These are phyloP conservation scores for Eurosta solidaginis DNA, from an alignment of 1,140 invertebrate genomes.

Conservation along the genomic window DNA sequence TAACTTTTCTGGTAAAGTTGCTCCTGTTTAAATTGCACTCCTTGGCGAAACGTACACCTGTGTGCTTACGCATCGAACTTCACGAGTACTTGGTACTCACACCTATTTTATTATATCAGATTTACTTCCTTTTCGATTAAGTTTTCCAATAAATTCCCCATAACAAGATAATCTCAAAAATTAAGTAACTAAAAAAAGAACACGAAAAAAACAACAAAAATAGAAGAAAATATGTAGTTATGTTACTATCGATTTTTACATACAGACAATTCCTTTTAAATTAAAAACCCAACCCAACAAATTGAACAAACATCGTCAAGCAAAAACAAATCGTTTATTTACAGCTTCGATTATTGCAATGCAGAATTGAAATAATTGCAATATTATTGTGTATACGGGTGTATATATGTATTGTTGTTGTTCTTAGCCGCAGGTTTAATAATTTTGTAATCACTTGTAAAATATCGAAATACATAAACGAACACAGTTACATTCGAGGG, in stretches of 20 bases:
- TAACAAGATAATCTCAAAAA: neutral
- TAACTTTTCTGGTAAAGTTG: too few relatives aligned
- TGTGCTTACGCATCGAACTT: too few relatives aligned
- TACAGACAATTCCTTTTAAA: constrained; percentile 19
- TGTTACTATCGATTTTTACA: neutral
- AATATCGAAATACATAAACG: neutral
- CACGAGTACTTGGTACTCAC: too few relatives aligned
- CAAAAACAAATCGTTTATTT: constrained; percentile 8
- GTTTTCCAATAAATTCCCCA: neutral
- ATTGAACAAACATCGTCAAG: constrained; percentile 18
- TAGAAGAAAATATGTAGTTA: neutral
- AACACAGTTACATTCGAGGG: neutral
- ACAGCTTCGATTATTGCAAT: neutral
- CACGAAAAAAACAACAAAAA: neutral
- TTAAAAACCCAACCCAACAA: constrained; percentile 14
- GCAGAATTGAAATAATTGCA: neutral
- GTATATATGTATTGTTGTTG: neutral
- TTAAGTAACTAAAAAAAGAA: neutral
- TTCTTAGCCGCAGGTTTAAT: constrained; percentile 10
- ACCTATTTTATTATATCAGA: too few relatives aligned
- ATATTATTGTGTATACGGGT: neutral
- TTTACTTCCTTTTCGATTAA: neutral
- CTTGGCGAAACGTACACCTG: too few relatives aligned
- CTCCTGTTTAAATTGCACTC: too few relatives aligned
- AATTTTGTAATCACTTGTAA: constrained; percentile 30